These are phyloP conservation scores for Thaumatotibia leucotreta DNA, from an alignment of 1,140 invertebrate genomes.

Conservation along the genomic window DNA sequence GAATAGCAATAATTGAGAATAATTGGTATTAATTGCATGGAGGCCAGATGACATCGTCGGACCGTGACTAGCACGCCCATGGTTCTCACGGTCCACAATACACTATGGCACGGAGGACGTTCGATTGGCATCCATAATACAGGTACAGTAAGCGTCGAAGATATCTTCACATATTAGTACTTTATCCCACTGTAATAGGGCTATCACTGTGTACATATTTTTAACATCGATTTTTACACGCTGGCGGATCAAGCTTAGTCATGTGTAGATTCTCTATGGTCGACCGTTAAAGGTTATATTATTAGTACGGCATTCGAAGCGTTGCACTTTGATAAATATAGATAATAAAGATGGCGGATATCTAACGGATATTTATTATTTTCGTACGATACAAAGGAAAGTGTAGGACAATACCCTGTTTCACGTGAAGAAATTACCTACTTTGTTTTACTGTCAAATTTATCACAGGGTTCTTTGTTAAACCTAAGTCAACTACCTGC, in stretches of 20 bases:
- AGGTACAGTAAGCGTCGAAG: neutral
- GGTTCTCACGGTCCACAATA: slow-evolving; percentile 24
- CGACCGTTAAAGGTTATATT: neutral
- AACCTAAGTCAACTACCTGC: neutral
- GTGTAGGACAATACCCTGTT: neutral
- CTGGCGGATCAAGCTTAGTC: neutral
- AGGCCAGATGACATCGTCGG: slow-evolving; percentile 26
- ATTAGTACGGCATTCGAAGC: neutral
- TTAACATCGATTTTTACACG: neutral
- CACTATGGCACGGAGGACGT: neutral
- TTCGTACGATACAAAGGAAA: neutral
- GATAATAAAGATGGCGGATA: neutral
- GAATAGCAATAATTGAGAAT: neutral
- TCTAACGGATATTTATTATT: neutral
- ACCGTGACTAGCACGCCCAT: slow-evolving; percentile 20
- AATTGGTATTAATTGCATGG: neutral
- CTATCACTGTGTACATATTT: neutral
- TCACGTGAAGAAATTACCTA: neutral
- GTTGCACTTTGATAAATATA: neutral
- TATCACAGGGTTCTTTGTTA: neutral
- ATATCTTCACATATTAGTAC: neutral
- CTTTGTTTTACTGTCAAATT: neutral
- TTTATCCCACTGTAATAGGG: neutral
- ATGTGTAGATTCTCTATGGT: neutral
- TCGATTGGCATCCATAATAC: slow-evolving; percentile 2